Conservation (phyloP, 2,113 vertebrate genomes). For the Gavialis gangeticus region DNA sequence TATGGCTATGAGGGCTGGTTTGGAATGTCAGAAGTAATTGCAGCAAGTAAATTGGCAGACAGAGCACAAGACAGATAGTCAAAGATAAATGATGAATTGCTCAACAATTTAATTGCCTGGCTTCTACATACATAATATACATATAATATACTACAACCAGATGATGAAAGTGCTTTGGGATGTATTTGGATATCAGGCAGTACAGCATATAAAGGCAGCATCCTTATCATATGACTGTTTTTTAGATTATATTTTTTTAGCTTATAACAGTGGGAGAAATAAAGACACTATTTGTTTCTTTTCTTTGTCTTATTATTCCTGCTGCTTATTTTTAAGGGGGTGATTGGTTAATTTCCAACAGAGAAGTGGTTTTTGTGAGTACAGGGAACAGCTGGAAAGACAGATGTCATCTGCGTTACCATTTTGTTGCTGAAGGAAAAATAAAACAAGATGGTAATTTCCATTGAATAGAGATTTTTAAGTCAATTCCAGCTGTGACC, state of each 20-base stretch:
- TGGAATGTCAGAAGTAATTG: background rate
- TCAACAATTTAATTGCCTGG: background rate
- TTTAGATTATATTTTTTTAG: background rate
- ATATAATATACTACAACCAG: background rate
- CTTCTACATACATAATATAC: background rate
- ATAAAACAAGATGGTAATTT: conserved; percentile 40
- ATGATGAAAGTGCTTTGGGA: background rate
- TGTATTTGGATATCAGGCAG: background rate
- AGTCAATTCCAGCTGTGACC: conserved; percentile 52
- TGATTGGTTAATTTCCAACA: conserved; percentile 14
- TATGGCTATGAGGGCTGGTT: background rate
- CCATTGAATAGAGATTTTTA: conserved; percentile 24
- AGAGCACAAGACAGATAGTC: background rate
- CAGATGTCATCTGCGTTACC: conserved; percentile 33
- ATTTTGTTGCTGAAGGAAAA: conserved; percentile 40
- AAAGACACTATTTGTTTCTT: background rate
- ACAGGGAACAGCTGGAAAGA: conserved; percentile 61
- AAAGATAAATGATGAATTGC: background rate
- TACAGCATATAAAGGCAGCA: background rate
- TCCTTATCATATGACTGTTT: background rate
- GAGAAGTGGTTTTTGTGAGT: background rate
- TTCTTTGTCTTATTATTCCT: background rate
- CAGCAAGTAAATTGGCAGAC: background rate
- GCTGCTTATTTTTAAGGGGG: conserved; percentile 11
- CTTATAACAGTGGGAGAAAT: background rate